Conservation (phyloP, 2,888 invertebrate genomes). For the Cotesia congregata region DNA sequence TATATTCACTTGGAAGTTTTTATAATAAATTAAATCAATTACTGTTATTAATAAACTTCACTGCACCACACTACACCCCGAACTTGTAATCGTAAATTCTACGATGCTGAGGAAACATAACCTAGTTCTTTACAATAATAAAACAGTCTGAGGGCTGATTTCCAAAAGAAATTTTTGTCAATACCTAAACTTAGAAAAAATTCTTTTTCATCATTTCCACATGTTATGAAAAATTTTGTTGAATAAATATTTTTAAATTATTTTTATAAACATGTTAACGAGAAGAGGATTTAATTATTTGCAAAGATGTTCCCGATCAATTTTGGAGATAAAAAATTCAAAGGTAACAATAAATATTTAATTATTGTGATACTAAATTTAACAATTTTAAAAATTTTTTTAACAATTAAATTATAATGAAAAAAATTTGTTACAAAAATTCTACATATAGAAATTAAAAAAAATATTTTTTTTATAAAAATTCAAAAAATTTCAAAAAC, state of each 20-base stretch:
- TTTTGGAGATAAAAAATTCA: neutral
- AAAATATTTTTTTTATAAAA: too few relatives aligned
- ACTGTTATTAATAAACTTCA: too few relatives aligned
- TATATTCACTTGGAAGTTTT: neutral
- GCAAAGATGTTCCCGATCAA: neutral
- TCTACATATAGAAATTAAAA: too few relatives aligned
- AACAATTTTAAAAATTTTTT: too few relatives aligned
- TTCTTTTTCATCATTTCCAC: neutral
- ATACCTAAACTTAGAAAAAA: too few relatives aligned
- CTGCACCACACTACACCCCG: neutral
- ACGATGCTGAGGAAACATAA: neutral
- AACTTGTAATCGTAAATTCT: neutral
- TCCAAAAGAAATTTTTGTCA: neutral
- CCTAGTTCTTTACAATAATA: neutral
- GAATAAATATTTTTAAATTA: neutral
- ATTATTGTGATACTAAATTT: too few relatives aligned
- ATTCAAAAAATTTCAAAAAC: too few relatives aligned
- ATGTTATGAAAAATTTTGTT: neutral
- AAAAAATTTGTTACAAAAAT: too few relatives aligned
- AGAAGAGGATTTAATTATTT: neutral
- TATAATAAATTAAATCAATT: neutral
- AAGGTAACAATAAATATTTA: neutral
- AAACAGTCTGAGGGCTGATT: neutral
- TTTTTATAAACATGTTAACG: neutral
- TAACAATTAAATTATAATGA: too few relatives aligned